phyloP scores from a whole-genome alignment of 2,888 invertebrate species.

The Rosalia funebris region DNA sequence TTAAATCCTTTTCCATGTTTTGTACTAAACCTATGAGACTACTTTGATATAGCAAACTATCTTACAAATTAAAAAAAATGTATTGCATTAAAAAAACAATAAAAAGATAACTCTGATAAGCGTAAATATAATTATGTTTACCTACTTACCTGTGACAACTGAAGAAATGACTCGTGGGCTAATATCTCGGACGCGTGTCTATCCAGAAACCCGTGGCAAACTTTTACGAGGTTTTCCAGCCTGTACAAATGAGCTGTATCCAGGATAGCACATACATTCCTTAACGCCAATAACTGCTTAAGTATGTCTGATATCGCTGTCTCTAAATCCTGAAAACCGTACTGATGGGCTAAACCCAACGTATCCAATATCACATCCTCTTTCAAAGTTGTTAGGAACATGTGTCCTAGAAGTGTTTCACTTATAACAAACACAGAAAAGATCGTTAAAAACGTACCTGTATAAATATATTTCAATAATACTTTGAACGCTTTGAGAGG shows the following conservation, averaged over 20 bases:
- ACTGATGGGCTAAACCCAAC: slow-evolving; percentile 92
- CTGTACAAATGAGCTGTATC: slow-evolving; percentile 87
- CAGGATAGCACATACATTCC: slow-evolving; percentile 94
- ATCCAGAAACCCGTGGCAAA: slow-evolving; percentile 92
- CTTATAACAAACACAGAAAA: neutral
- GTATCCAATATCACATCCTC: slow-evolving; percentile 78
- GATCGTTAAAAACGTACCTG: slow-evolving; percentile 68
- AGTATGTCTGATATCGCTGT: slow-evolving; percentile 92
- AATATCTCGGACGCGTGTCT: slow-evolving; percentile 87
- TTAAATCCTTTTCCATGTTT: too few relatives aligned
- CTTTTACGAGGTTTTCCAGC: slow-evolving; percentile 73
- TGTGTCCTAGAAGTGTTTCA: slow-evolving; percentile 70
- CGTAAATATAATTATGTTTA: too few relatives aligned
- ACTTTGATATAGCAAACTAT: too few relatives aligned
- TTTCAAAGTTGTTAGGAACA: slow-evolving; percentile 73
- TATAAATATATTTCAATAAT: slow-evolving; percentile 95
- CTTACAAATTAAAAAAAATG: too few relatives aligned
- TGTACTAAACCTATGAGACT: too few relatives aligned
- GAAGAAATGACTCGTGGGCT: slow-evolving; percentile 83
- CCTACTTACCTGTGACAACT: slow-evolving; percentile 83
- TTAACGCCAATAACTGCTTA: slow-evolving; percentile 84
- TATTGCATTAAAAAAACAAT: too few relatives aligned
- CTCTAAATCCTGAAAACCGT: slow-evolving; percentile 93
- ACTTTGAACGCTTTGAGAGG: slow-evolving; percentile 86
- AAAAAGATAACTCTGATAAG: too few relatives aligned